Conservation (phyloP, 2,113 vertebrate genomes). For the Notarius lentiginosus region DNA sequence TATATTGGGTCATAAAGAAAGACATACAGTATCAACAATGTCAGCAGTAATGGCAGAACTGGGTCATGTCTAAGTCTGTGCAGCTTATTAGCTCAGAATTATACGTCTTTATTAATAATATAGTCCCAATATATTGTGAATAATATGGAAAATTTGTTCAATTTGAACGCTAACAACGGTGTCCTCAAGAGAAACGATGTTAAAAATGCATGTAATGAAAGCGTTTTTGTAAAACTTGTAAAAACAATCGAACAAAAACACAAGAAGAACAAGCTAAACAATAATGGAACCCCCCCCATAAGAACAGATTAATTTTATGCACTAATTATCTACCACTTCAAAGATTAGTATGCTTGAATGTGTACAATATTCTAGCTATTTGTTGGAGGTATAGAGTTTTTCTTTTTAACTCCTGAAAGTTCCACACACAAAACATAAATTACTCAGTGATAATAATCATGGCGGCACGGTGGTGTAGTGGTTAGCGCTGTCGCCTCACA, state of each 20-base stretch:
- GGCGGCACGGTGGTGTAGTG: no score
- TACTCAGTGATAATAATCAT: neutral
- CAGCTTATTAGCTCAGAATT: neutral
- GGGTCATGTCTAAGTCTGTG: neutral
- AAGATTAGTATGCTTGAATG: neutral
- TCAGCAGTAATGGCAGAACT: neutral
- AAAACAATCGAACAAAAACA: neutral
- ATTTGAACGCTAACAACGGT: neutral
- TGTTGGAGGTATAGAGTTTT: neutral
- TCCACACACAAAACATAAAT: neutral
- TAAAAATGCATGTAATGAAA: neutral
- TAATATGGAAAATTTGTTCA: neutral
- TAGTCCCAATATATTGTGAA: neutral
- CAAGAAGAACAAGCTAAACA: neutral
- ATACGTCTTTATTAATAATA: neutral
- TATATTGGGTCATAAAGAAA: slow-evolving; percentile 3
- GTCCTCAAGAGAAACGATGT: neutral
- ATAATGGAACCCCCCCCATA: no score
- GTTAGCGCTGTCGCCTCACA: no score
- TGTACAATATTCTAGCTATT: neutral
- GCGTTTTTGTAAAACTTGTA: neutral
- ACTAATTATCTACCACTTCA: neutral
- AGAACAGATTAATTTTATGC: no score
- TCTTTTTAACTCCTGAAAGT: neutral
- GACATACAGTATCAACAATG: neutral